A percentile compares a stretch with the other conserved stretches of the same genome.
Conservation (phyloP, 2,113 vertebrate genomes). For the Hyperoodon ampullatus region DNA sequence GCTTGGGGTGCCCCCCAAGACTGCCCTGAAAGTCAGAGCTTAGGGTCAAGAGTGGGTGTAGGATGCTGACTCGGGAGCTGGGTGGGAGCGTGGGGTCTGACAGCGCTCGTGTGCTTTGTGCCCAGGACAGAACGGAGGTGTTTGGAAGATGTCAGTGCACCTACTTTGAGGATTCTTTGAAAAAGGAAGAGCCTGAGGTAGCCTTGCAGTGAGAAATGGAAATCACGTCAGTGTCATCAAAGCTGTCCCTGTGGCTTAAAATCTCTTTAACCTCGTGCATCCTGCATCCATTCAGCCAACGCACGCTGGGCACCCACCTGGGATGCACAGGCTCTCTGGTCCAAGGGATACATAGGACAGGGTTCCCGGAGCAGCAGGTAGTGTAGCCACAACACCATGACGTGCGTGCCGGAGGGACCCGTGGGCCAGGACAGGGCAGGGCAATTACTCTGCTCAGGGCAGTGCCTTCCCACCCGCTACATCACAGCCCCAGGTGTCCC, state of each 20-base stretch:
- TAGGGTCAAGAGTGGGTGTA: too few species aligned
- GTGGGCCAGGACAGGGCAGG: accelerated
- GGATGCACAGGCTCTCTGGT: accelerated
- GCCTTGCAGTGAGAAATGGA: background rate
- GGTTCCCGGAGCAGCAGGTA: accelerated
- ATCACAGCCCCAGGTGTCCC: background rate
- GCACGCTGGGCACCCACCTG: too few species aligned
- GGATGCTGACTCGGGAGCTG: too few species aligned
- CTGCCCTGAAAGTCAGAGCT: background rate
- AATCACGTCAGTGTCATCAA: accelerated
- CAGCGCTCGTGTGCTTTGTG: accelerated
- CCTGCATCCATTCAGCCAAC: background rate
- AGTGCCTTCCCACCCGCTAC: background rate
- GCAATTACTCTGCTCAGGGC: background rate
- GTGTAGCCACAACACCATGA: background rate
- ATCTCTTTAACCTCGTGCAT: accelerated
- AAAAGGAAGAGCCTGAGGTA: background rate
- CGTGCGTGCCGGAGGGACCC: background rate
- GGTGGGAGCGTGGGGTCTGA: background rate
- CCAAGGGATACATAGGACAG: accelerated
- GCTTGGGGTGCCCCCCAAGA: background rate
- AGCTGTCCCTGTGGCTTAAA: background rate
- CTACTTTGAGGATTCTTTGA: background rate
- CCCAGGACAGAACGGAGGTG: too few species aligned
- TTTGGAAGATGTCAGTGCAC: accelerated